Evolutionary conservation across 2,888 invertebrate genomes (phyloP), one percentile per base, ranked within the genome.

Genomic region (Agrochola circellaris): DNA sequence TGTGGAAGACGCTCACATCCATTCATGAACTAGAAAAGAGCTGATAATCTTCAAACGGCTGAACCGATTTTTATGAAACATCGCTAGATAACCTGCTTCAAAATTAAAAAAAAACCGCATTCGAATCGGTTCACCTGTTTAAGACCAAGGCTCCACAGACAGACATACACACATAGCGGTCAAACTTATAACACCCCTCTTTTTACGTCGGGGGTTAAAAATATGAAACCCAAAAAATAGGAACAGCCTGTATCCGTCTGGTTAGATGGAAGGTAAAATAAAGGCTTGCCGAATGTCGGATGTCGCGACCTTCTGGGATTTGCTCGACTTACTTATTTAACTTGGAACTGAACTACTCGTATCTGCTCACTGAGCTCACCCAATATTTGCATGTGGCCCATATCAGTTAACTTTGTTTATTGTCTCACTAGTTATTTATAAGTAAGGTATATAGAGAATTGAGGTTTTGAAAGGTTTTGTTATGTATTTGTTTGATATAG

Each of bases 301-400:
- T 93, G 95, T 92, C 94, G 92, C 94, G 95, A 95, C 95, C 96
- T 95, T 93, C 91, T 82, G 94, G 96, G 96, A 95, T 91, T 93
- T 92, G 91, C 91, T 90, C 90, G 92, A 91, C 90, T 92, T 91
- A 93, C 94, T 93, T 95, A 94, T 95, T 95, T 95, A 94, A 95
- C 94, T 95, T 93, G 85, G 90, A 90, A 87, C 90, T 88, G 91
- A 95, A 96, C 96, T 96, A n/a, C n/a, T n/a, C n/a, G n/a, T n/a
- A 96, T 96, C 95, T 94, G 92, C 80, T 82, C 45, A 65, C 58
- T 75, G 75, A 42, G 61, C 78, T 77, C 62, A 42, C 42, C 90
- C 91, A 95, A 95, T 96, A 96, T 96, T 96, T 96, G 95, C 95
- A 94, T 90, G 88, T 88, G 87, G 86, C 71, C 81, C 83, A 79